Evolutionary conservation across 2,888 invertebrate species (phyloP), one percentile per base, ranked within the genome.

Genomic region (Aporophyla nigra): DNA sequence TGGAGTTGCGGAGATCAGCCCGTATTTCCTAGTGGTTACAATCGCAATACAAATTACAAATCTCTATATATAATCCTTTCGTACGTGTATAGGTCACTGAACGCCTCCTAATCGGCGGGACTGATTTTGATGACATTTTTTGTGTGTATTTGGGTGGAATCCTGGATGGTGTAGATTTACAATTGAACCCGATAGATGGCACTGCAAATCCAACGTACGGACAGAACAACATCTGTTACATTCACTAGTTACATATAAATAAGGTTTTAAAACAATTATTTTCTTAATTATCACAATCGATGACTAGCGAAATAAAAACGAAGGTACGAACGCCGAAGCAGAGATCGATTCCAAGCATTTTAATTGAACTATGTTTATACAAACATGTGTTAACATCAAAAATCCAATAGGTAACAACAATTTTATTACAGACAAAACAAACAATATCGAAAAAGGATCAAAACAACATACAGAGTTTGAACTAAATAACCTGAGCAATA

Each of bases 391-490:
- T 51, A 24, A 53, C 16, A 61, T 21, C 21, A 54, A 76, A 67
- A 12, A 62, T n/a, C 1, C 58, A 58, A 59, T 58, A 21, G 19
- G 46, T 2, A n/a, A 46, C 19, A 66, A 79, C 43, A 5, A 58
- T 21, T 21, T 53, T 24, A 69, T 21, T 27, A 6, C 58, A 81
- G 24, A 49, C 7, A 65, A 14, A 7, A 81, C 75, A 43, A 66
- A 63, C 51, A 72, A 66, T 53, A 81, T 51, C 21, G 21, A 5
- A 24, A 75, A 58, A 3, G 9, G 21, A 65, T 54, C 40, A 51
- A 63, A 63, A 63, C 19, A 33, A 10, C 9, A 21, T 46, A 43
- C 16, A 68, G 16, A 66, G 53, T 33, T 33, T 33, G n/a, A 33
- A 62, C 56, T 46, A 46, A 33, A 10, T 58, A 82, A 59, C 27